Percentiles rank a stretch among this genome's conserved stretches.
These are phyloP conservation scores for Pygocentrus nattereri DNA, from an alignment of 2,797 vertebrate genomes.

Conservation along the genomic window DNA sequence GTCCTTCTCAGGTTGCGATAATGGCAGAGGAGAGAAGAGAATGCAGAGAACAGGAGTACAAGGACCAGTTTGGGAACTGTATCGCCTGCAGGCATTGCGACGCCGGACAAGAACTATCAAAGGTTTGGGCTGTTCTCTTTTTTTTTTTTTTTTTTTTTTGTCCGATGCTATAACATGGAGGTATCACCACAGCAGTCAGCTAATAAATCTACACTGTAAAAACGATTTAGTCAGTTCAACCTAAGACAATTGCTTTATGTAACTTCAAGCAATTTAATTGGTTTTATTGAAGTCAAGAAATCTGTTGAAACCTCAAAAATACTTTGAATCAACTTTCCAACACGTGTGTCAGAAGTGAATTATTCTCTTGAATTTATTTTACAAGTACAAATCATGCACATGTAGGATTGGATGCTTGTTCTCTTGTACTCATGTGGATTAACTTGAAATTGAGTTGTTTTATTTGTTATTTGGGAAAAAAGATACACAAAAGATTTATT, in stretches of 20 bases:
- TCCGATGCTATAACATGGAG: not conserved
- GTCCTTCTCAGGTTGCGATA: constrained; percentile 69
- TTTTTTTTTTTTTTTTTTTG: not conserved
- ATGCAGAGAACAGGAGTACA: constrained; percentile 94
- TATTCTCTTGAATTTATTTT: not conserved
- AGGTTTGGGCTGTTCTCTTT: constrained; percentile 77
- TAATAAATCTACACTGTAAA: not conserved
- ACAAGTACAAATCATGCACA: not conserved
- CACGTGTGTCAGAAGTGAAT: too few relatives aligned
- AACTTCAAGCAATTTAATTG: too few relatives aligned
- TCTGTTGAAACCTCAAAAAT: too few relatives aligned
- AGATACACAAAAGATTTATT: too few relatives aligned
- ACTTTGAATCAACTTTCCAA: too few relatives aligned
- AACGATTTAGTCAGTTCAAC: not conserved
- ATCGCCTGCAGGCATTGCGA: constrained; percentile 90
- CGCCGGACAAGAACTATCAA: constrained; percentile 94
- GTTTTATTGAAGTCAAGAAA: too few relatives aligned
- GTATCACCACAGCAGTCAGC: not conserved
- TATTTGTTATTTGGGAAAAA: not conserved
- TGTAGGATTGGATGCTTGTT: not conserved
- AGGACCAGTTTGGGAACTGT: constrained; percentile 88
- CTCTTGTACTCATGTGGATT: not conserved
- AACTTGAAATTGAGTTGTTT: not conserved
- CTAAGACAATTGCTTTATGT: too few relatives aligned
- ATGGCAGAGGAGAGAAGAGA: constrained; percentile 84